phyloP scores from a whole-genome alignment of 2,113 vertebrate species.

The Probosciger aterrimus region DNA sequence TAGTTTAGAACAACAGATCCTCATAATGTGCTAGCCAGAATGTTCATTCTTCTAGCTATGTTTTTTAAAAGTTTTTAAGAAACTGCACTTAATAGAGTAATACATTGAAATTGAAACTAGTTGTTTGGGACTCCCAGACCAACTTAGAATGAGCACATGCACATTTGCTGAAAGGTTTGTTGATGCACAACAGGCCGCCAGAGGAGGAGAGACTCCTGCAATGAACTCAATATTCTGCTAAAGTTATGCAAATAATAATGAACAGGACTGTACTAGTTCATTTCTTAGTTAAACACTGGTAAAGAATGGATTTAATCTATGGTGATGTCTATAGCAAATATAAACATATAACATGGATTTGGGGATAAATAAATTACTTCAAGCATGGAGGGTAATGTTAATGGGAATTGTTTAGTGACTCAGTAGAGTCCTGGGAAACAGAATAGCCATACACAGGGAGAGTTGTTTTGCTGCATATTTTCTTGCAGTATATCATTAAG shows the following conservation, averaged over 20 bases:
- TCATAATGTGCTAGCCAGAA: neutral
- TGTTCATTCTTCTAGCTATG: neutral
- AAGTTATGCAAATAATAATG: constrained; percentile 22
- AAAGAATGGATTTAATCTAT: constrained; percentile 27
- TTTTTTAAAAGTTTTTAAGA: neutral
- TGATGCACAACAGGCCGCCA: neutral
- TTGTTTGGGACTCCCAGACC: neutral
- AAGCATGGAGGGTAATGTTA: neutral
- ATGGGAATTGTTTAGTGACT: constrained; percentile 21
- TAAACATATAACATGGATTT: constrained; percentile 40
- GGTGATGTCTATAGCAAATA: constrained; percentile 28
- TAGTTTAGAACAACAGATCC: neutral
- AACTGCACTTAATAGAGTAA: neutral
- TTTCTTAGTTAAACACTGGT: neutral
- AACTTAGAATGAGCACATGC: neutral
- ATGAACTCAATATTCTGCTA: neutral
- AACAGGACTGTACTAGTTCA: constrained; percentile 7
- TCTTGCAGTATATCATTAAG: constrained; percentile 47
- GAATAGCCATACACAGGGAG: neutral
- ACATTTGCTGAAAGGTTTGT: neutral
- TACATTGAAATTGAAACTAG: neutral
- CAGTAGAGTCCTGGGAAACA: constrained; percentile 17
- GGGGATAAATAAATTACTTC: constrained; percentile 37
- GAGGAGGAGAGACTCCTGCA: neutral
- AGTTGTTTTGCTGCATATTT: constrained; percentile 59